Evolutionary conservation across 2,888 invertebrate genomes (phyloP).

Genomic region (Periphyllus acericola): DNA sequence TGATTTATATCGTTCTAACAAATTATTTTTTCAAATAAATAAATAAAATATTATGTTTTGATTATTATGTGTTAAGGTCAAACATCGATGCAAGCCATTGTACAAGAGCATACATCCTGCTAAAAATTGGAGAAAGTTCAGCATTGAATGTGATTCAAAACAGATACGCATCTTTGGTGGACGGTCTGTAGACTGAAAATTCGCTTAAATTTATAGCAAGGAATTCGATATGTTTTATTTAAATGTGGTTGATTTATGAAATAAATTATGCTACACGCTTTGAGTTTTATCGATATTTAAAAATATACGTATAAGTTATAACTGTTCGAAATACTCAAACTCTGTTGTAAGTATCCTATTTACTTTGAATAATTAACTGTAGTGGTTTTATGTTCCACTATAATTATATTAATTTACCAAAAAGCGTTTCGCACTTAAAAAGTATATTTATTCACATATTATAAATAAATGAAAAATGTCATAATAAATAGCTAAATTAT

Average conservation of each 20-base stretch:
- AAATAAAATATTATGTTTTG: background rate
- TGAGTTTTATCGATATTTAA: background rate
- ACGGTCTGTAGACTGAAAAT: constrained; percentile 18
- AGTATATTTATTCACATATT: too few species aligned
- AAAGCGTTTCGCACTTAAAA: too few species aligned
- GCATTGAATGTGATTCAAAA: constrained; percentile 37
- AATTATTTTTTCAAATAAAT: too few species aligned
- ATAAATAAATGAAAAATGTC: too few species aligned
- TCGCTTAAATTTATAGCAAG: background rate
- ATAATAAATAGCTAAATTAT: too few species aligned
- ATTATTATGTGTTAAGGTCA: constrained; percentile 29
- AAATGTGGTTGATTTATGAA: background rate
- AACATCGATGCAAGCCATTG: constrained; percentile 4
- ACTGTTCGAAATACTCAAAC: too few species aligned
- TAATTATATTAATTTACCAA: too few species aligned
- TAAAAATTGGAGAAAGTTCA: constrained; percentile 42
- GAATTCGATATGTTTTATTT: background rate
- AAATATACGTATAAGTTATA: too few species aligned
- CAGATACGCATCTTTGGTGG: constrained; percentile 53
- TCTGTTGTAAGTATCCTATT: too few species aligned
- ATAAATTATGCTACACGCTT: background rate
- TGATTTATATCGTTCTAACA: too few species aligned
- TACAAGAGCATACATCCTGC: constrained; percentile 11
- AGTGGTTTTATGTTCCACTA: too few species aligned
- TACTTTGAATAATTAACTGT: too few species aligned